A percentile compares a stretch with the other conserved stretches of the same genome.
Conservation (phyloP, 2,113 vertebrate genomes). For the Atherinomorus stipes region DNA sequence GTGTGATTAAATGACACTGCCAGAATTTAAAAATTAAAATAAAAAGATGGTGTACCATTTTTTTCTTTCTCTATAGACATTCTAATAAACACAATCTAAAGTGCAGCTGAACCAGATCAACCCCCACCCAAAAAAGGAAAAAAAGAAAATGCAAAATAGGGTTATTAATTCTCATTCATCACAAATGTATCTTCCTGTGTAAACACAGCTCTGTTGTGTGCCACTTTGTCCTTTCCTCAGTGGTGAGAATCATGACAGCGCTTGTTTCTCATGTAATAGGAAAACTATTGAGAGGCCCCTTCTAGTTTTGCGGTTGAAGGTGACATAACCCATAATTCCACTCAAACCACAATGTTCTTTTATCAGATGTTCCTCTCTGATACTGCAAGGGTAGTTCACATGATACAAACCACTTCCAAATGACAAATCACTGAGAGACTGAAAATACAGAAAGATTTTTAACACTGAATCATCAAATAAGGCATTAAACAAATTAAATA, state of each 20-base stretch:
- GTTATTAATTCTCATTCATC: neutral
- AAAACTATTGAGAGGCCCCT: slow-evolving; percentile 59
- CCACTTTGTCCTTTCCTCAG: slow-evolving; percentile 20
- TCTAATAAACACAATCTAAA: slow-evolving; percentile 3
- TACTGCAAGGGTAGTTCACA: slow-evolving; percentile 52
- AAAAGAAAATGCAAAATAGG: neutral
- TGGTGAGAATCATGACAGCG: slow-evolving; percentile 76
- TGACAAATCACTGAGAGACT: slow-evolving; percentile 8
- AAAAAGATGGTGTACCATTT: neutral
- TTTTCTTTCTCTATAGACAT: neutral
- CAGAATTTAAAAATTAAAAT: slow-evolving; percentile 5
- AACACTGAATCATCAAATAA: neutral
- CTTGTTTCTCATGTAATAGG: slow-evolving; percentile 74
- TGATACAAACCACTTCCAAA: slow-evolving; percentile 28
- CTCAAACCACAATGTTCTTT: slow-evolving; percentile 75
- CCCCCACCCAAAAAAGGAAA: neutral
- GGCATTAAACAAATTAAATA: neutral
- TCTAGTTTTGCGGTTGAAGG: slow-evolving; percentile 77
- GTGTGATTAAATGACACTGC: neutral
- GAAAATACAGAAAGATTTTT: neutral
- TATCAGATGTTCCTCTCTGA: slow-evolving; percentile 61
- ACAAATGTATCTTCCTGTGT: neutral
- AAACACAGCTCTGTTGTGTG: slow-evolving; percentile 14
- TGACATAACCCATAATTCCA: slow-evolving; percentile 84
- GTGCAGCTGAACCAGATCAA: neutral